These are phyloP conservation scores for Pocota personata DNA, from an alignment of 2,888 invertebrate species.

Conservation along the genomic window DNA sequence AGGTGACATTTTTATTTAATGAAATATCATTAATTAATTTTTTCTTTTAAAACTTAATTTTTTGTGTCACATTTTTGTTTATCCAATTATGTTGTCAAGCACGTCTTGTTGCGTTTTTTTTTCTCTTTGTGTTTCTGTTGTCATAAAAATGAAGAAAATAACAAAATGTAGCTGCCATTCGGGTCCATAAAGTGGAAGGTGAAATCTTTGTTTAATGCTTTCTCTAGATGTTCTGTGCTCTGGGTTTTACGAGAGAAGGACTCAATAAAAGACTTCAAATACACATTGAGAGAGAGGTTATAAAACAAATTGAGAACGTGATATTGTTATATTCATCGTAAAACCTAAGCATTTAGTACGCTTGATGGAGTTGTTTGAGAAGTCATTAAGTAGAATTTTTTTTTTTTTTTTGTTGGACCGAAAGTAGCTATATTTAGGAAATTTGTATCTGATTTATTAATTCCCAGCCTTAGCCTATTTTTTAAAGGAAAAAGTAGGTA, in stretches of 20 bases:
- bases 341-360: conserved; percentile 20
- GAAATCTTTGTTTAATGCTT: conserved; percentile 42
- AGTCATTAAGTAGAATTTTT: conserved; percentile 21
- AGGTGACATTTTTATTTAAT: conserved; percentile 15
- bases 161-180: conserved; percentile 15
- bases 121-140: not conserved
- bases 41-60: not conserved
- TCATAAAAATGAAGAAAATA: not conserved
- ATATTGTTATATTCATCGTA: conserved; percentile 45
- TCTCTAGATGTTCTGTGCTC: not conserved
- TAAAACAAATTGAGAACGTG: conserved; percentile 61
- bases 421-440: no score
- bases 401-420: no score
- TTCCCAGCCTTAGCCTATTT: no score
- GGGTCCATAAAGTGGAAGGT: conserved; percentile 24
- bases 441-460: no score
- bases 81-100: not conserved
- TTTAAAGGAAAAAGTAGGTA: no score
- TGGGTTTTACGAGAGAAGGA: not conserved
- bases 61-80: not conserved
- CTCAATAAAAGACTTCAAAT: conserved; percentile 31
- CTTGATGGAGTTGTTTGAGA: conserved; percentile 32
- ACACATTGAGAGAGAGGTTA: not conserved
- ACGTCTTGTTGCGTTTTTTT: not conserved
- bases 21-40: conserved; percentile 24